A percentile compares a stretch with the other conserved stretches of the same genome.
Evolutionary conservation across 2,888 invertebrate genomes (phyloP).

Genomic region (Magallana nippona): DNA sequence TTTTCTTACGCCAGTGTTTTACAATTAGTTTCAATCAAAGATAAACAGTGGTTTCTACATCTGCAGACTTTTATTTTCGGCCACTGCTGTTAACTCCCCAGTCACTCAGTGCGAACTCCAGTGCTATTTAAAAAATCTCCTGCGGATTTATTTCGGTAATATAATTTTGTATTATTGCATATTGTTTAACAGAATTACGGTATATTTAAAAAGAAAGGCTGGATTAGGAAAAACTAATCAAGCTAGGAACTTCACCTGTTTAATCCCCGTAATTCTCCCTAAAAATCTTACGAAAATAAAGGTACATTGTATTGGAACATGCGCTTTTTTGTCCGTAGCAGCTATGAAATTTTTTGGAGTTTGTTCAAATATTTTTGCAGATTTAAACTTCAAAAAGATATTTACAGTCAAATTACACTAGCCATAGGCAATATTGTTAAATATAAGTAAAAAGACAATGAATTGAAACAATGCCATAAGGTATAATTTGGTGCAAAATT

Average conservation of each 20-base stretch:
- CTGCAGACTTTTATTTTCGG: constrained; percentile 16
- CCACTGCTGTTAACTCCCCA: constrained; percentile 18
- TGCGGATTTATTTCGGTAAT: constrained; percentile 5
- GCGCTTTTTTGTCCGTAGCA: background rate
- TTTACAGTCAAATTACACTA: background rate
- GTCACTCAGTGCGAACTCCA: constrained; percentile 28
- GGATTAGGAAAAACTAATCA: constrained; percentile 35
- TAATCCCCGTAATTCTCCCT: background rate
- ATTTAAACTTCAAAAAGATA: background rate
- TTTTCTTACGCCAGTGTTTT: constrained; percentile 14
- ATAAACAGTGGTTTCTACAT: constrained; percentile 25
- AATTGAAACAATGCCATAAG: too few relatives aligned
- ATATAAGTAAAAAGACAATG: background rate
- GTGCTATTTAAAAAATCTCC: constrained; percentile 29
- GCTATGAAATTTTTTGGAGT: background rate
- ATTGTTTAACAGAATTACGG: constrained; percentile 18
- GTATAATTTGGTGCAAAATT: too few relatives aligned
- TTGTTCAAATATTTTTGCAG: background rate
- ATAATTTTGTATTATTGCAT: constrained; percentile 13
- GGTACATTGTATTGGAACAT: background rate
- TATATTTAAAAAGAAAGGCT: background rate
- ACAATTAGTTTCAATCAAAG: constrained; percentile 25
- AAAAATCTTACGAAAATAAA: background rate
- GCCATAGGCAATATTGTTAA: background rate
- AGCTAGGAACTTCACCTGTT: constrained; percentile 29